Evolutionary conservation across 2,888 invertebrate species (phyloP), one percentile per base, ranked within the genome.

Genomic region (Holacanthella duospinosa): DNA sequence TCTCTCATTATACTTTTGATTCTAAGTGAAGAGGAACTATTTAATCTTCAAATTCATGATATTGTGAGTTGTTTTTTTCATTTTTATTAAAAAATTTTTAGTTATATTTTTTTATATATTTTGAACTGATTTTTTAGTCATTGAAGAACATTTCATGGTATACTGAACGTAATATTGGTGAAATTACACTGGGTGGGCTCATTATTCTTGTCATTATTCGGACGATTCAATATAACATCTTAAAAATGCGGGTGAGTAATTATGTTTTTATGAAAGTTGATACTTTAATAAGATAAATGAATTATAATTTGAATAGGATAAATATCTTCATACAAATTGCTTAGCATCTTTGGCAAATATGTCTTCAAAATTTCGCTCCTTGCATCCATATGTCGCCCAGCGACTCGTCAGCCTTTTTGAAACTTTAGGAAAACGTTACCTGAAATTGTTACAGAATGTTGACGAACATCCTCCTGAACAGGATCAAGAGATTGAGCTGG

Each of bases 311-410:
- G 16, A 29, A 57, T 71, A 84, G 84, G 96, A 96, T 77, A 94
- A 95, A 78, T 99, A 99, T 78, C 82, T 99, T 24, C 99, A 99
- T 77, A 97, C 96, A 2, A 99, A 99, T 79, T 97, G 97, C 76
- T 81, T 99, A 68, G 99, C 99, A 1, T 96, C 97, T 4, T 82
- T 99, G 72, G 97, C 99, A 21, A 99, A 99, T 75, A 97, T 99
- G 97, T 96, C 96, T 43, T 87, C 86, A 75, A 79, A 86, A 79
- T 97, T 97, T 77, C 84, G 90, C 74, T 85, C 89, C 63, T 80
- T 99, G 25, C 94, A 96, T 78, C 93, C 96, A 0, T 94, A 95
- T 76, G 97, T 96, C 9, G 90, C 95, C 62, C 97, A 99, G 78
- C 84, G 94, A 74, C 79, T 99, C 66, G 85, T 99, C 62, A 92